Conservation (phyloP, 2,797 vertebrate species). For the Masticophis lateralis region DNA sequence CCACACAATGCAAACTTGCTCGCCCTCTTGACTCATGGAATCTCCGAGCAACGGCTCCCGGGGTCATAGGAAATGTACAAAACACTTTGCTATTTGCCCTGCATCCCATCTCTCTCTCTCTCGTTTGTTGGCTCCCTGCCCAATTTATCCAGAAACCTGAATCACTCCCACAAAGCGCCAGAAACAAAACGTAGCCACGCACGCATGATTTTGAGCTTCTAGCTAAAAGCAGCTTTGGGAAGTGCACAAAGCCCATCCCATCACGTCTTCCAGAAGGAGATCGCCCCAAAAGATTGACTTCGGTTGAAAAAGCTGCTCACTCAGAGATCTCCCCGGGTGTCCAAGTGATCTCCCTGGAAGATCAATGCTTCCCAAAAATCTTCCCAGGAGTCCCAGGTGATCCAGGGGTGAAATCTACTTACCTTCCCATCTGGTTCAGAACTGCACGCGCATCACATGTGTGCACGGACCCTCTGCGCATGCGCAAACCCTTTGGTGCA, state of each 20-base stretch:
- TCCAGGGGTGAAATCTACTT: no score
- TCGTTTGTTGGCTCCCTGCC: background rate
- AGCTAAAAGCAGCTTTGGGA: background rate
- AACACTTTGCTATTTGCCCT: background rate
- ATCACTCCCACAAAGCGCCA: background rate
- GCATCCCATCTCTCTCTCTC: background rate
- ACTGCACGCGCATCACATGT: no score
- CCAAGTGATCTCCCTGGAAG: no score
- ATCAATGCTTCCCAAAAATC: no score
- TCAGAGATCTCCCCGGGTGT: background rate
- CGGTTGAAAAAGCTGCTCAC: background rate
- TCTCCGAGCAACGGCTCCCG: background rate
- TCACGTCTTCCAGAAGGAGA: background rate
- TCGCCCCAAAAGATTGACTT: no score
- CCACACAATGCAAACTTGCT: background rate
- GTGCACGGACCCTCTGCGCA: no score
- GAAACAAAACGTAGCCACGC: accelerated
- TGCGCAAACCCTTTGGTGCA: no score
- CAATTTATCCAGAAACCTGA: background rate
- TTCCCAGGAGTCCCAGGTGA: no score
- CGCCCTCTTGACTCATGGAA: no score
- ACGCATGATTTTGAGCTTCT: background rate
- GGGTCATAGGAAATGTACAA: background rate
- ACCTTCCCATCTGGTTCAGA: no score
- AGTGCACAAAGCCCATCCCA: background rate